Conservation (phyloP, 2,888 invertebrate species). For the Mactromeris polynyma region DNA sequence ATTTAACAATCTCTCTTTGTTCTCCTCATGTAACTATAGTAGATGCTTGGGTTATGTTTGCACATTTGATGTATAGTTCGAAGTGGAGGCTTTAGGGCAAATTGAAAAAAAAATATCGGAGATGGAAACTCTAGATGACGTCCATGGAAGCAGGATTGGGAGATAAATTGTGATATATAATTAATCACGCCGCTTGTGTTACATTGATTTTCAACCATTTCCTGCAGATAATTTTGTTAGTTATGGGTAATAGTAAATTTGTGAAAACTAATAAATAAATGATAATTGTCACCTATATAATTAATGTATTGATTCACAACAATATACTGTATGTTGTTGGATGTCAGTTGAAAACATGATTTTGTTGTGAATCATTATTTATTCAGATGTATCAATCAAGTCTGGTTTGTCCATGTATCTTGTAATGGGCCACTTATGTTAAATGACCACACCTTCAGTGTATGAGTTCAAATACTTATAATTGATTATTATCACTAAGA, state of each 20-base stretch:
- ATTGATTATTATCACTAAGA: no score
- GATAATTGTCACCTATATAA: neutral
- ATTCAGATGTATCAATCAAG: no score
- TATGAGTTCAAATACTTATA: no score
- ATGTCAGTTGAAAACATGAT: neutral
- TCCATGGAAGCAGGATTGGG: neutral
- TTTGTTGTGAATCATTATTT: no score
- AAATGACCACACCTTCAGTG: no score
- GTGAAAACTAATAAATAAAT: neutral
- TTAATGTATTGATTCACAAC: neutral
- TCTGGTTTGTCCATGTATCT: no score
- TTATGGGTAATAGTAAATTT: neutral
- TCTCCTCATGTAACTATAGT: neutral
- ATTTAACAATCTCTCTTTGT: conserved; percentile 11
- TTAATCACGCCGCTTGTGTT: neutral
- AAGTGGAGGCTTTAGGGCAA: neutral
- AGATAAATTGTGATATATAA: neutral
- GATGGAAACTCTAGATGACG: neutral
- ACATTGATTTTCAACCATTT: neutral
- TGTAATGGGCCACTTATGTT: no score
- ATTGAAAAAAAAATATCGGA: conserved; percentile 2
- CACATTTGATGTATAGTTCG: conserved; percentile 1
- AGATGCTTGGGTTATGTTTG: conserved; percentile 3
- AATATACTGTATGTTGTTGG: neutral
- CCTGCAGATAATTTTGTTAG: neutral